Evolutionary conservation across 2,888 invertebrate species (phyloP).

Genomic region (Apodemia duryi): DNA sequence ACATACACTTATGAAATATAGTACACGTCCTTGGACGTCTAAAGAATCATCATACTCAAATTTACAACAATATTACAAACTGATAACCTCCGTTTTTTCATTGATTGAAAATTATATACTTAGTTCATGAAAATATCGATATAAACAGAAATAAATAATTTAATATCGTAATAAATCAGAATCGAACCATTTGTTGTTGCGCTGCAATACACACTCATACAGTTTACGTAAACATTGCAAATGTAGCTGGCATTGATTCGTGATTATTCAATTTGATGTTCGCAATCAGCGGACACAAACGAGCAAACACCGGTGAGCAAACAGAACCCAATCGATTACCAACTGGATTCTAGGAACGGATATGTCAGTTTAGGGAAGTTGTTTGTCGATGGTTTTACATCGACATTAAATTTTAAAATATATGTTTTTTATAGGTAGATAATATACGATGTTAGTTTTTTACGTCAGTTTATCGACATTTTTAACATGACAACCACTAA

Average conservation of each 20-base stretch:
- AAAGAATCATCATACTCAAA: too few species aligned
- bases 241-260: conserved; percentile 61
- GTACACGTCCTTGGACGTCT: too few species aligned
- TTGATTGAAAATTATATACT: too few species aligned
- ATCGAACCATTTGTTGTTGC: conserved; percentile 17
- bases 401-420: background rate
- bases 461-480: too few species aligned
- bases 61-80: too few species aligned
- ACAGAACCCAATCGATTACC: conserved; percentile 68
- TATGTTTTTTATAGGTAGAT: too few species aligned
- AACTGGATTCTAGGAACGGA: conserved; percentile 42
- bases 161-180: conserved; percentile 20
- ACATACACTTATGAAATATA: too few species aligned
- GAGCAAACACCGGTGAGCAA: conserved; percentile 68
- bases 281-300: conserved; percentile 73
- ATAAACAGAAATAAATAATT: conserved; percentile 14
- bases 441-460: too few species aligned
- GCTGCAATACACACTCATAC: conserved; percentile 7
- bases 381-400: background rate
- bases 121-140: background rate
- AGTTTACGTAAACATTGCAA: conserved; percentile 26
- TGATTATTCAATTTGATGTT: conserved; percentile 73
- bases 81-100: too few species aligned
- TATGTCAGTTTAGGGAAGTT: background rate
- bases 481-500: too few species aligned